phyloP scores from a whole-genome alignment of 2,113 vertebrate species.

The Gnathonemus echidnorhynchus region DNA sequence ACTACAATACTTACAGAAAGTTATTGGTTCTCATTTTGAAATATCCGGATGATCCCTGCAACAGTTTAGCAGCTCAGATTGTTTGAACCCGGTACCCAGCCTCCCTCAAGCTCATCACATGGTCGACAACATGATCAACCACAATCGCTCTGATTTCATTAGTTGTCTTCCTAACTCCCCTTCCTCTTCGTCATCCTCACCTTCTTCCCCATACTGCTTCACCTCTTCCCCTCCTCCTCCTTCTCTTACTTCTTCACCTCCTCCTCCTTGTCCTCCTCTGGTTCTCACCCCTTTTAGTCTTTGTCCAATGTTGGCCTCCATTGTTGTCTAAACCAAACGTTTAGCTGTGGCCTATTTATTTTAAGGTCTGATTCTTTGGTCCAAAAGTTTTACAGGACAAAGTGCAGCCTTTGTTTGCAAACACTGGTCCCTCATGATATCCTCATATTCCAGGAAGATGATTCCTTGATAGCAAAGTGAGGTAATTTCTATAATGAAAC shows the following conservation, averaged over 20 bases:
- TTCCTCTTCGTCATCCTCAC: neutral
- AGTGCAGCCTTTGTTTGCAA: neutral
- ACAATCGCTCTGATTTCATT: neutral
- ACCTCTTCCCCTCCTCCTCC: neutral
- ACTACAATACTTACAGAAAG: too few species aligned
- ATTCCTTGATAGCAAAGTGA: neutral
- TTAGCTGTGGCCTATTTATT: neutral
- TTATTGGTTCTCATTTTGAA: too few species aligned
- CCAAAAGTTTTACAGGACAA: neutral
- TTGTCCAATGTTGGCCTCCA: neutral
- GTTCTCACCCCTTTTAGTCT: neutral
- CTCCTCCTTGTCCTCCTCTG: neutral
- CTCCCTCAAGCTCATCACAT: neutral
- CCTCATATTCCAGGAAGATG: neutral
- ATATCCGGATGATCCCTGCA: too few species aligned
- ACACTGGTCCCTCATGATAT: neutral
- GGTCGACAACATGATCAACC: neutral
- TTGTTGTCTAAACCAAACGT: neutral
- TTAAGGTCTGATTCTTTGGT: neutral
- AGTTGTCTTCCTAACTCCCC: neutral
- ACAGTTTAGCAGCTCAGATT: too few species aligned
- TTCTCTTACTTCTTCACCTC: neutral
- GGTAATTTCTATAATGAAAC: neutral
- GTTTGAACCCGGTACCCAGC: neutral
- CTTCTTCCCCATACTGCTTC: neutral